Conservation (phyloP, 2,888 invertebrate species). For the Conops quadrifasciatus region DNA sequence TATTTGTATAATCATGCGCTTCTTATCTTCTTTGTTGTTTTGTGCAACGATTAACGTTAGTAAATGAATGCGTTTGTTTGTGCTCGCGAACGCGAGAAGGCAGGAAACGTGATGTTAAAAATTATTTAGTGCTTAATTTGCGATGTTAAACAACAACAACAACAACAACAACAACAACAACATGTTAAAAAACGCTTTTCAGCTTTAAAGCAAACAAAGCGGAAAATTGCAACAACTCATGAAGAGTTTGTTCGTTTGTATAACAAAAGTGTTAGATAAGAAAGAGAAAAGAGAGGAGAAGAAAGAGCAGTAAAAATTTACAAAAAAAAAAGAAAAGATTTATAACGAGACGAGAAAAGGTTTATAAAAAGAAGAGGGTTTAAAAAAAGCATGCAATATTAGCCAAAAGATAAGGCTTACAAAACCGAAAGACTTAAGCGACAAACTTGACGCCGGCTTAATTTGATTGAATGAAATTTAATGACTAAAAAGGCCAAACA, state of each 20-base stretch:
- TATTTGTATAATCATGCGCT: slow-evolving; percentile 19
- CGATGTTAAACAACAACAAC: neutral
- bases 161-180: too few species aligned
- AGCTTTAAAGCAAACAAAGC: slow-evolving; percentile 52
- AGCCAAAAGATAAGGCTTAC: neutral
- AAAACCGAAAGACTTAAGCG: slow-evolving; percentile 27
- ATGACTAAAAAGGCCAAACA: too few species aligned
- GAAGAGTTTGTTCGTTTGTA: neutral
- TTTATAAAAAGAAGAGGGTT: too few species aligned
- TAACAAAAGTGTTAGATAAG: slow-evolving; percentile 21
- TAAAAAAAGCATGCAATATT: neutral
- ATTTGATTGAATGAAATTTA: neutral
- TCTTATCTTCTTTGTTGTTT: slow-evolving; percentile 21
- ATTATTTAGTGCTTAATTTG: slow-evolving; percentile 30
- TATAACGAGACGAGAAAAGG: neutral
- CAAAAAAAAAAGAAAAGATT: slow-evolving; percentile 8
- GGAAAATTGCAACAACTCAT: slow-evolving; percentile 52
- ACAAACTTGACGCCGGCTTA: slow-evolving; percentile 2
- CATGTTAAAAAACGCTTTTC: slow-evolving; percentile 35
- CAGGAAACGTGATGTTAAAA: slow-evolving; percentile 29
- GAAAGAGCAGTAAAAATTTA: slow-evolving; percentile 9
- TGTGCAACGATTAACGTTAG: neutral
- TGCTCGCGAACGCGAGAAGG: neutral
- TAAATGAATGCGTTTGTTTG: neutral
- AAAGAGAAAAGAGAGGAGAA: neutral